Conservation (phyloP, 2,888 invertebrate species). For the Drosophila lutescens region DNA sequence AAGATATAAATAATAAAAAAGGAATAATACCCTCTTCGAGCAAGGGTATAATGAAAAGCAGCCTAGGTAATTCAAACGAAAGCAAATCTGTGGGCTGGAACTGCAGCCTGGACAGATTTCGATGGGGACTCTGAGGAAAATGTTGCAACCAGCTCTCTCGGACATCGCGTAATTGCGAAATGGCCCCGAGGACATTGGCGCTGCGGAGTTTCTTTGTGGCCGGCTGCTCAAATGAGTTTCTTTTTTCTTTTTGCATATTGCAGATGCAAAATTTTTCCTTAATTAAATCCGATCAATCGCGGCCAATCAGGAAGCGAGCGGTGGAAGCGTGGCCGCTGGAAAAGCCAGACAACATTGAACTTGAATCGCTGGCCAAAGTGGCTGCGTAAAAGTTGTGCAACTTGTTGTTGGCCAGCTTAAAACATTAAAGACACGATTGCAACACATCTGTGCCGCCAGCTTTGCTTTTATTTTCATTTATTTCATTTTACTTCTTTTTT, state of each 20-base stretch:
- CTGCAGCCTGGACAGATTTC: slow-evolving; percentile 19
- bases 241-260: slow-evolving; percentile 28
- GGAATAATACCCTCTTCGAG: not conserved
- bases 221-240: slow-evolving; percentile 11
- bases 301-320: slow-evolving; percentile 54
- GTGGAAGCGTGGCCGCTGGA: slow-evolving; percentile 40
- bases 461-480: slow-evolving; percentile 22
- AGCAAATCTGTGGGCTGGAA: slow-evolving; percentile 54
- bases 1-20: too few species aligned
- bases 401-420: slow-evolving; percentile 41
- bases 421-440: slow-evolving; percentile 28
- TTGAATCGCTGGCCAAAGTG: slow-evolving; percentile 56
- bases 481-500: not conserved
- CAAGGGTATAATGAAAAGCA: slow-evolving; percentile 14
- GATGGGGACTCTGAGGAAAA: slow-evolving; percentile 22
- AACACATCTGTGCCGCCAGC: slow-evolving; percentile 12
- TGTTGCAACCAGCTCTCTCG: slow-evolving; percentile 41
- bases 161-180: slow-evolving; percentile 68
- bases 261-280: slow-evolving; percentile 27
- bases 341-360: slow-evolving; percentile 65
- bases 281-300: slow-evolving; percentile 47
- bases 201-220: slow-evolving; percentile 20
- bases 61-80: slow-evolving; percentile 69
- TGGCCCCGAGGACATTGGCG: slow-evolving; percentile 54
- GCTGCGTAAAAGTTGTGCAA: slow-evolving; percentile 62